Evolutionary conservation across 1,140 invertebrate genomes (phyloP).

Genomic region (Polypedilum pembai): DNA sequence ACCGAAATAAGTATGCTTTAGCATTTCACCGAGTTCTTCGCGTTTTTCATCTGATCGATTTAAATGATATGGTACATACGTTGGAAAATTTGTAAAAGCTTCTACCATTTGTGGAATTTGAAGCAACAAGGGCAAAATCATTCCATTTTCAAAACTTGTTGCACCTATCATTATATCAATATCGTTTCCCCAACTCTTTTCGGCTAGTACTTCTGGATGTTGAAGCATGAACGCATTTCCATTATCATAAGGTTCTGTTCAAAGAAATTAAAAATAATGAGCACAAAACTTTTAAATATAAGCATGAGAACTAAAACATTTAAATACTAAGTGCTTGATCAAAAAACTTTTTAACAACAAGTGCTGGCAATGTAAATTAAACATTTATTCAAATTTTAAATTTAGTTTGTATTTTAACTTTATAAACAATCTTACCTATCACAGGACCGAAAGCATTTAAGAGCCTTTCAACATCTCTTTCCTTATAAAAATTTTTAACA

Average conservation of each 20-base stretch:
- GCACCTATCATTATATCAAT: slow-evolving; percentile 47
- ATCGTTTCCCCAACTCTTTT: slow-evolving; percentile 39
- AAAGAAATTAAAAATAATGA: background rate
- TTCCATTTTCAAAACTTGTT: slow-evolving; percentile 37
- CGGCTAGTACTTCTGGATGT: slow-evolving; percentile 34
- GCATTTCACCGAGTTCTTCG: background rate
- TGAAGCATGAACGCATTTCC: slow-evolving; percentile 36
- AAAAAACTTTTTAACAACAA: too few species aligned
- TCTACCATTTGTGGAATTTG: background rate
- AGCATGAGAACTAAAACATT: too few species aligned
- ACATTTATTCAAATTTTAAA: too few species aligned
- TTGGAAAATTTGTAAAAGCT: background rate
- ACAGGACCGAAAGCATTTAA: slow-evolving; percentile 32
- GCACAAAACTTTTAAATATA: too few species aligned
- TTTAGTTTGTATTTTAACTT: too few species aligned
- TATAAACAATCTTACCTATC: slow-evolving; percentile 29
- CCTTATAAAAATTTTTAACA: background rate
- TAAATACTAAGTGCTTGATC: too few species aligned
- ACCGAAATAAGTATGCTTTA: background rate
- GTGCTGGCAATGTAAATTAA: too few species aligned
- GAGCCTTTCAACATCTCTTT: background rate
- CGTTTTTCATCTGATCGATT: background rate
- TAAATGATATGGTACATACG: background rate
- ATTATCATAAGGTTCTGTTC: slow-evolving; percentile 36
- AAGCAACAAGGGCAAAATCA: background rate